Base-by-base conservation (phyloP, 2,888 invertebrate genomes). In the Archips crataeganus region DNA sequence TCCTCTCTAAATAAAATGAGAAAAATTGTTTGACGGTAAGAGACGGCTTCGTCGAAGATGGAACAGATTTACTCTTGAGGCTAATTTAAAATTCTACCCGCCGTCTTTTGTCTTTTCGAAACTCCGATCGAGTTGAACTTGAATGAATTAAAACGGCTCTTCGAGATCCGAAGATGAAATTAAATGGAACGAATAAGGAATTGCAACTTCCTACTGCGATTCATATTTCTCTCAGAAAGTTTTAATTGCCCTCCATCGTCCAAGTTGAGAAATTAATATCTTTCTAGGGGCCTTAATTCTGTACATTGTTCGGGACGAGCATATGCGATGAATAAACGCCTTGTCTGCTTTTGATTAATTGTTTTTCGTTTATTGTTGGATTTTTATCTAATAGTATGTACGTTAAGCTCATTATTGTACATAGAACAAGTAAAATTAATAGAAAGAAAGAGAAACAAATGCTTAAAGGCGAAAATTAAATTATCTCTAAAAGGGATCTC, bases 241-340 rank as follows among this genome's bases (percentile, higher is more conserved):
- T 92, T 90, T 90, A 91, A 92, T 92, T 92, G 89, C 86, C 89
- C 85, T 85, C 87, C 85, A 87, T 88, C 85, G 87, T 85, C 85
- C 82, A 82, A 90, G 84, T 88, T 89, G 85, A 82, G 87, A 91
- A 88, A 92, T 91, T 91, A 91, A 90, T 91, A 90, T 89, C 87
- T 87, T 86, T 84, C 82, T 66, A 80, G 81, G 81, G 79, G 82
- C 83, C 85, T 85, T 85, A 82, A 83, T 84, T 85, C 82, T 82
- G 80, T 81, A 85, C 84, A 84, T 81, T 85, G 81, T 84, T 83
- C 80, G 76, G 78, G 76, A 79, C 78, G 78, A 77, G 36, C 71
- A 68, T 64, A 36, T 73, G 68, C 63, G 59, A 73, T 68, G 59
- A 73, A 69, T 73, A 69, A 32, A 62, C 32, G 63, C 49, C 59